Percentiles rank a stretch among this genome's conserved stretches.
phyloP scores from a whole-genome alignment of 2,888 invertebrate species.

The Amphipoea oculea region DNA sequence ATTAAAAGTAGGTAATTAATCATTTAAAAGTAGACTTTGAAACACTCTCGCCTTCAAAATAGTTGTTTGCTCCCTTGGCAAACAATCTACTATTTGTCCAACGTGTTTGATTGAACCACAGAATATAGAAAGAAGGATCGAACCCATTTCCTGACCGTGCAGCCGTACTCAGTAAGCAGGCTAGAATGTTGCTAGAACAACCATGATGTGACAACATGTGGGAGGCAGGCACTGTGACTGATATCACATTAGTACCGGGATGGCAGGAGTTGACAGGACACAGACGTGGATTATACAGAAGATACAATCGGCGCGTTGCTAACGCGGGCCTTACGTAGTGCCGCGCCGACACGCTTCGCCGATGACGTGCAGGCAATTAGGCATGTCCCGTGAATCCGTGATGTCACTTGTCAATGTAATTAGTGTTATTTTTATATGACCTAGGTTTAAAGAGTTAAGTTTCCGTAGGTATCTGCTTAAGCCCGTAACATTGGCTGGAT shows the following conservation, averaged over 20 bases:
- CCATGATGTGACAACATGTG: neutral
- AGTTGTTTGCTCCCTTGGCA: too few species aligned
- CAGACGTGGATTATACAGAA: constrained; percentile 45
- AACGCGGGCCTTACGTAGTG: constrained; percentile 61
- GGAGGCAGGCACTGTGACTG: constrained; percentile 25
- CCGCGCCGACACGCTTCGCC: constrained; percentile 50
- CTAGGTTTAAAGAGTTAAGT: neutral
- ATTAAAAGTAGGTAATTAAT: too few species aligned
- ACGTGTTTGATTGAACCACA: neutral
- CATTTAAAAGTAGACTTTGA: too few species aligned
- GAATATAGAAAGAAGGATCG: too few species aligned
- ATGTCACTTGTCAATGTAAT: constrained; percentile 27
- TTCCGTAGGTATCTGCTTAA: neutral
- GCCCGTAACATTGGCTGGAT: neutral
- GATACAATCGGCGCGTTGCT: constrained; percentile 58
- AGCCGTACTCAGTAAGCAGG: neutral
- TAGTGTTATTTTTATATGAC: neutral
- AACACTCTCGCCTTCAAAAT: too few species aligned
- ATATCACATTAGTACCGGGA: constrained; percentile 36
- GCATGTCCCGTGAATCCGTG: neutral
- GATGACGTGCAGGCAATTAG: constrained; percentile 20
- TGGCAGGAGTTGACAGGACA: constrained; percentile 47
- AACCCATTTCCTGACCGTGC: neutral
- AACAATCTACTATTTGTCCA: too few species aligned
- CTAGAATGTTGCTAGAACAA: neutral